Base-by-base conservation (phyloP, 2,888 invertebrate species). In the Lydus trimaculatus region DNA sequence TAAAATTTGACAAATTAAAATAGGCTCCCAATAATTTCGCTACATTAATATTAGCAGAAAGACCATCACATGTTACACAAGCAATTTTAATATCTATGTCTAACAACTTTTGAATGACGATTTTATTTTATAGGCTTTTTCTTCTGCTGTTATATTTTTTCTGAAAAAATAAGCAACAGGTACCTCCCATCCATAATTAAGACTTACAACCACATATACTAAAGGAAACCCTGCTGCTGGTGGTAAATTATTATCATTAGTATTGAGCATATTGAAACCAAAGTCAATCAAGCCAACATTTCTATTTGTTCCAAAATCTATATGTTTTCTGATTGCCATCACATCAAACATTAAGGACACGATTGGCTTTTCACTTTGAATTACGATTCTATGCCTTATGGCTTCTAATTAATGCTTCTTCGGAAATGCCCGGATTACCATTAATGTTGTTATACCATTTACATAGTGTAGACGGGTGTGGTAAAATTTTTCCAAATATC, bases 341-440 rank as follows among this genome's bases (percentile, higher is more conserved):
- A 80, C 78, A 68, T 80, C 79, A 33, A 80, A 69, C 2, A 79
- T 69, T 52, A 81, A 63, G 61, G 72, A 73, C 56, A 73, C 73
- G 9, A 74, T 31, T 33, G 72, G 65, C 58, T 5, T 58, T 67
- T 31, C 15, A 31, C 48, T 23, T 9, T 48, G 11, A 17, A 48
- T 20, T 48, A 7, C 13, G 31, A 33, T n/a, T 43, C 11, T 3
- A 43, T 36, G 23, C 67, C 74, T 73, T 25, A 78, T 61, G 48
- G 75, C 71, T n/a, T 66, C 43, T 11, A 78, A 66, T 33, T n/a
- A n/a, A n/a, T n/a, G 76, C 65, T 58, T 76, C 73, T 63, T 67
- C 31, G 13, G 75, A 71, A 61, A 74, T 76, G 11, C 74, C 78
- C 48, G 76, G 76, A 6, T 56, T 36, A 11, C 70, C 73, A 61